A percentile compares a stretch with the other conserved stretches of the same genome.
phyloP scores from a whole-genome alignment of 2,113 vertebrate genomes.

The Oriolus oriolus region DNA sequence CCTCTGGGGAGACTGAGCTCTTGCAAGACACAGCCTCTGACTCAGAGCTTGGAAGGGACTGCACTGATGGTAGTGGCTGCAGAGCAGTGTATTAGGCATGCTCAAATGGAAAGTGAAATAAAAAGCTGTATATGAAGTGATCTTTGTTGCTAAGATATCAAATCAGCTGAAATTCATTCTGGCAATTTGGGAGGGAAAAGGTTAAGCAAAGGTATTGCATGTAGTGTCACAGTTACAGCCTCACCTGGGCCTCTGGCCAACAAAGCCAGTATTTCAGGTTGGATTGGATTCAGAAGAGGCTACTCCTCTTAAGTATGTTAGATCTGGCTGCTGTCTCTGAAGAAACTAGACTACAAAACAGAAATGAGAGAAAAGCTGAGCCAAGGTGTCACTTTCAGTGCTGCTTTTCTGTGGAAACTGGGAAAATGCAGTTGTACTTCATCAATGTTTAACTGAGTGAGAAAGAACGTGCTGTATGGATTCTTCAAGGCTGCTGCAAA shows the following conservation, averaged over 20 bases:
- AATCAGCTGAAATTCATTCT: neutral
- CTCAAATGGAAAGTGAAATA: neutral
- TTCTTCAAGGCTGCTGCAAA: neutral
- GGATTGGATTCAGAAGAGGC: conserved; percentile 58
- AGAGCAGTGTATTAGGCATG: neutral
- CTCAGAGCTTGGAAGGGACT: neutral
- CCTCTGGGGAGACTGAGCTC: neutral
- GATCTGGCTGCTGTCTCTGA: conserved; percentile 28
- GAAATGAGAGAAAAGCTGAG: neutral
- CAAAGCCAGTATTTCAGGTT: conserved; percentile 78
- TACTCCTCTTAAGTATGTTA: conserved; percentile 50
- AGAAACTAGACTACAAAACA: conserved; percentile 14
- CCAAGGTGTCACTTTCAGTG: neutral
- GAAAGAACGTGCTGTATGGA: fast-evolving
- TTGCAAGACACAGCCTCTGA: neutral
- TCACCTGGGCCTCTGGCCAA: conserved; percentile 56
- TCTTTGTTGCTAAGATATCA: neutral
- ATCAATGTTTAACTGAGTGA: fast-evolving
- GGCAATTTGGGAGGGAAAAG: conserved; percentile 42
- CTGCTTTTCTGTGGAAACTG: neutral
- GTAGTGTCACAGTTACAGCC: conserved; percentile 34
- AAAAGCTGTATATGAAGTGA: neutral
- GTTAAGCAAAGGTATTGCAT: conserved; percentile 62
- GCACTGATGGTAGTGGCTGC: neutral
- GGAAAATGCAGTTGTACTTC: neutral